Base-by-base conservation (phyloP, 2,113 vertebrate species). In the Lophura nycthemera region DNA sequence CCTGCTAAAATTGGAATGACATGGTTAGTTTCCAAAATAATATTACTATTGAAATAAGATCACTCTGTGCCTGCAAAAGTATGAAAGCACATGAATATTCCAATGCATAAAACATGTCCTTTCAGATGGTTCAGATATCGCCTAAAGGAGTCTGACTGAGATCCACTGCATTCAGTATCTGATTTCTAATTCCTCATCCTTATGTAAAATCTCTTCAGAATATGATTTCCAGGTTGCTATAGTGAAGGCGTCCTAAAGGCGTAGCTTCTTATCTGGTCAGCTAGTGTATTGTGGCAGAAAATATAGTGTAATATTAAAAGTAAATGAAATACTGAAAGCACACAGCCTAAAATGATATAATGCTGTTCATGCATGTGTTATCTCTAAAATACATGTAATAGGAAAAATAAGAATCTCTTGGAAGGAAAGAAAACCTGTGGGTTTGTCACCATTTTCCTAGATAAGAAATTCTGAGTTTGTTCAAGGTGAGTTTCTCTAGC, bases 61-160 rank as follows among this genome's bases (percentile, higher is more conserved):
- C 3, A 4, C 30, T 79, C 13, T 29, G 18, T 67, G 36, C 63
- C 8, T 2, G 6, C 22, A 84, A 15, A 83, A 67, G 11, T 42
- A 50, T 36, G 27, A 71, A 87, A 89, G 8, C 5, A 63, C 10
- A 7, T 48, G 9, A 79, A 57, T 61, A 65, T 77, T 13, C 15
- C 36, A 70, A 8, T 30, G 76, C 40, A 70, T 3, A 9, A 34
- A 66, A n/a, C 0, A 0, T 30, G 15, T 57, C 36, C 10, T 61
- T 93, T 60, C 36, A 73, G 22, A 38, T 5, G 61, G 21, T 13
- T 83, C 13, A 34, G 56, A 8, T 57, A 15, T 57, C 22, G 48
- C 11, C 15, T 59, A 36, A 69, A 70, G 43, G 11, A 57, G 11
- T 36, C 25, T 71, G 24, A 70, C 67, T 70, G 47, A 71, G 47